Evolutionary conservation across 2,797 vertebrate species (phyloP).

Genomic region (Pseudochirops cupreus): DNA sequence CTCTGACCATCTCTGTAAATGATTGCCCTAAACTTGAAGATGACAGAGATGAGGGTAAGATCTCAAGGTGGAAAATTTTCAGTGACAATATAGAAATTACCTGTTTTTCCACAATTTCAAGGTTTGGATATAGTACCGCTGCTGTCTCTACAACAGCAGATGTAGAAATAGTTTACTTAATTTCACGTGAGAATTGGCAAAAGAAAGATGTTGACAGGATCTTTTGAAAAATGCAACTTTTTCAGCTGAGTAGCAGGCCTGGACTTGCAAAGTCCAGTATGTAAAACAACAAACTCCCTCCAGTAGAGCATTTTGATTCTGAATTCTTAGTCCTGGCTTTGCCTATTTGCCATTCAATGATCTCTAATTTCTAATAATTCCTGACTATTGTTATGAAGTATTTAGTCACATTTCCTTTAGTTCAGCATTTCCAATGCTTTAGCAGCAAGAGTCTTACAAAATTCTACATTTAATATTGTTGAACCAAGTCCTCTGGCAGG

Average conservation of each 20-base stretch:
- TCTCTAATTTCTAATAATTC: background rate
- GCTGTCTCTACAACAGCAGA: background rate
- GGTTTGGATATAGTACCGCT: background rate
- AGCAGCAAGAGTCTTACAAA: background rate
- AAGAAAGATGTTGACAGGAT: background rate
- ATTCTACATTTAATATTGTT: background rate
- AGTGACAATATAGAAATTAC: background rate
- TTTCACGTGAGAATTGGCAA: conserved; percentile 3
- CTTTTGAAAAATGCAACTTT: background rate
- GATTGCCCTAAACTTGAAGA: conserved; percentile 37
- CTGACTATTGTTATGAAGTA: background rate
- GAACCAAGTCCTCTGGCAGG: background rate
- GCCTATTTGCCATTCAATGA: background rate
- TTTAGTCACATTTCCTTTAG: background rate
- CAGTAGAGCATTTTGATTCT: background rate
- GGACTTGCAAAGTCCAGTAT: background rate
- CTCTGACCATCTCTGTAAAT: conserved; percentile 24
- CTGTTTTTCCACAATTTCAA: background rate
- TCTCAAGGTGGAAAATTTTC: background rate
- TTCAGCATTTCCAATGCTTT: background rate
- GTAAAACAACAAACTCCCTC: background rate
- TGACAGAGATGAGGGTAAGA: background rate
- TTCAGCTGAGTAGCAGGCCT: background rate
- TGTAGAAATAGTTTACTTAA: background rate
- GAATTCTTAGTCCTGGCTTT: background rate